Evolutionary conservation across 92 coral and sea anemone genomes (phyloP).

Genomic region (Galaxea fascicularis): DNA sequence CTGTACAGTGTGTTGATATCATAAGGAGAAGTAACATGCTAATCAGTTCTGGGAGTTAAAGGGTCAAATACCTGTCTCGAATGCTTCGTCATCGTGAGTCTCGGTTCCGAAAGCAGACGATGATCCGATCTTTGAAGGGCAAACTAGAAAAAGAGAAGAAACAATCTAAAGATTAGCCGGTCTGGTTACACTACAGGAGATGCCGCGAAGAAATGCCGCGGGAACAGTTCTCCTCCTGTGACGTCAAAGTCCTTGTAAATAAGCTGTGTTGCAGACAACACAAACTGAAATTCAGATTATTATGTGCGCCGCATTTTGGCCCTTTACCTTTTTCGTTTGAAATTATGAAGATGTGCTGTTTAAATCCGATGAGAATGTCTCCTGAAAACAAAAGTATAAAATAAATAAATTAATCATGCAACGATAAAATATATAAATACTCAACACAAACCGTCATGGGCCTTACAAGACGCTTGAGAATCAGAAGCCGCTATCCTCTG

Average conservation of each 20-base stretch:
- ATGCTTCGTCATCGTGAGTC: constrained; percentile 49
- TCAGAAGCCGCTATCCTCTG: too few relatives aligned
- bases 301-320: neutral
- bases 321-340: constrained; percentile 33
- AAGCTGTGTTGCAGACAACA: too few relatives aligned
- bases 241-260: too few relatives aligned
- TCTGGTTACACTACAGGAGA: neutral
- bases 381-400: constrained; percentile 53
- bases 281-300: too few relatives aligned
- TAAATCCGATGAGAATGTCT: constrained; percentile 89
- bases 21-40: too few relatives aligned
- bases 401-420: neutral
- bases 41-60: too few relatives aligned
- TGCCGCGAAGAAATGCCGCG: neutral
- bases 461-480: too few relatives aligned
- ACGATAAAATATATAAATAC: too few relatives aligned
- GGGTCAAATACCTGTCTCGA: constrained; percentile 78
- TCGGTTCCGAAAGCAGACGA: constrained; percentile 4
- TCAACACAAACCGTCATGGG: too few relatives aligned
- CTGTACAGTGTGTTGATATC: too few relatives aligned
- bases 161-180: too few relatives aligned
- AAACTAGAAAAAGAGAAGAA: neutral
- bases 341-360: constrained; percentile 87
- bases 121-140: constrained; percentile 21
- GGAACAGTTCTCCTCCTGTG: neutral